Evolutionary conservation across 2,888 invertebrate species (phyloP).

Genomic region (Cephus sareptanus): DNA sequence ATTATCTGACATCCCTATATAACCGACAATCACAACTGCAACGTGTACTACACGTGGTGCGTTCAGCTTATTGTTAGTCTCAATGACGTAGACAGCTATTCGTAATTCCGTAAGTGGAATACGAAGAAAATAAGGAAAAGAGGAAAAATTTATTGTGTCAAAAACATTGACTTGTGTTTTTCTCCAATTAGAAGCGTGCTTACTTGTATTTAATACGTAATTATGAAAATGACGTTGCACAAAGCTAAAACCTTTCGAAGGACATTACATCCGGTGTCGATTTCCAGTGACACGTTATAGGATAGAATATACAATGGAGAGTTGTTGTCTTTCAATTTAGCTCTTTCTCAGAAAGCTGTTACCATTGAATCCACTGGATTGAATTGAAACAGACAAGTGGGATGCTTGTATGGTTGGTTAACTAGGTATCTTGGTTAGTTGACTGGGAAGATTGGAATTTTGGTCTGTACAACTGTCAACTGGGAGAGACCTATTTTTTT

Average conservation of each 20-base stretch:
- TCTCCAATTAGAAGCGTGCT: not conserved
- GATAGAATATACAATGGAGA: not conserved
- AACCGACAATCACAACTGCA: not conserved
- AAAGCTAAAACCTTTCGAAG: not conserved
- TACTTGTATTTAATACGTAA: not conserved
- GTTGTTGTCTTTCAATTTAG: not conserved
- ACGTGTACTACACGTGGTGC: not conserved
- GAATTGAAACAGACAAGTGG: not conserved
- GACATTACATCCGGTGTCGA: not conserved
- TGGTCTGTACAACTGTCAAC: no score
- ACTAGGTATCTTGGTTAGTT: no score
- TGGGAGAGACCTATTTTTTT: slow-evolving; percentile 27
- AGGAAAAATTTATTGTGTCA: not conserved
- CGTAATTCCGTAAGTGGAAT: not conserved
- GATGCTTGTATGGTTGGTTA: not conserved
- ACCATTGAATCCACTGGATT: not conserved
- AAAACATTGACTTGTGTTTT: not conserved
- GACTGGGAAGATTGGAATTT: no score
- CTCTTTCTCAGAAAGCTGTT: not conserved
- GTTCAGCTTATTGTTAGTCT: not conserved
- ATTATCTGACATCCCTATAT: not conserved
- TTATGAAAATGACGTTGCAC: not conserved
- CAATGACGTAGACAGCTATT: not conserved
- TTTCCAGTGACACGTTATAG: not conserved
- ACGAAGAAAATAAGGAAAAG: not conserved